Evolutionary conservation across 2,888 invertebrate species (phyloP).

Genomic region (Cerceris rybyensis): DNA sequence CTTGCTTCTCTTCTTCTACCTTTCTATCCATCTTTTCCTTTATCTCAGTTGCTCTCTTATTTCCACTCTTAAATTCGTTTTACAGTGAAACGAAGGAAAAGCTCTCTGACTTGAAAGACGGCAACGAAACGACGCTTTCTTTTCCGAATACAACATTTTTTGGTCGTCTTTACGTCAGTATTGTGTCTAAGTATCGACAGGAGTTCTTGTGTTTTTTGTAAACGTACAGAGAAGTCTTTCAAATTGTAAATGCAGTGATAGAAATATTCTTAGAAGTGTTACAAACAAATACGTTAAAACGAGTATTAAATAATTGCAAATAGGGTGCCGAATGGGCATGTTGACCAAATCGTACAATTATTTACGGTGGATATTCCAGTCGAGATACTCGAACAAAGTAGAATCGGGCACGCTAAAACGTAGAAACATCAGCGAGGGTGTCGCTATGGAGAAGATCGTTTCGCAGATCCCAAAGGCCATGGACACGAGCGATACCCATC

Average conservation of each 20-base stretch:
- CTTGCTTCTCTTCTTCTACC: neutral
- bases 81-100: constrained; percentile 58
- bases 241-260: too few relatives aligned
- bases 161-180: constrained; percentile 19
- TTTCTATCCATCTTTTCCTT: neutral
- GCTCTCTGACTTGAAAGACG: constrained; percentile 34
- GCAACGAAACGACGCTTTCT: constrained; percentile 38
- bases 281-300: too few relatives aligned
- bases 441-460: constrained; percentile 4
- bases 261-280: too few relatives aligned
- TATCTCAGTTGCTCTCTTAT: neutral
- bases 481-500: neutral
- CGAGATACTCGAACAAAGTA: neutral
- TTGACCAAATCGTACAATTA: too few relatives aligned
- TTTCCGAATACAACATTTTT: constrained; percentile 34
- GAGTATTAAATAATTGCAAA: too few relatives aligned
- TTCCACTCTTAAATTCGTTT: constrained; percentile 53
- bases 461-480: neutral
- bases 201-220: too few relatives aligned
- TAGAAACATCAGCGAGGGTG: neutral
- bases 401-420: neutral
- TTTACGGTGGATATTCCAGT: too few relatives aligned
- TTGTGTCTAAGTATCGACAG: neutral
- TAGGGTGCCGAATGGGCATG: too few relatives aligned
- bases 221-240: too few relatives aligned